Evolutionary conservation across 2,888 invertebrate genomes (phyloP), one percentile per base, ranked within the genome.

Genomic region (Carcina quercana): DNA sequence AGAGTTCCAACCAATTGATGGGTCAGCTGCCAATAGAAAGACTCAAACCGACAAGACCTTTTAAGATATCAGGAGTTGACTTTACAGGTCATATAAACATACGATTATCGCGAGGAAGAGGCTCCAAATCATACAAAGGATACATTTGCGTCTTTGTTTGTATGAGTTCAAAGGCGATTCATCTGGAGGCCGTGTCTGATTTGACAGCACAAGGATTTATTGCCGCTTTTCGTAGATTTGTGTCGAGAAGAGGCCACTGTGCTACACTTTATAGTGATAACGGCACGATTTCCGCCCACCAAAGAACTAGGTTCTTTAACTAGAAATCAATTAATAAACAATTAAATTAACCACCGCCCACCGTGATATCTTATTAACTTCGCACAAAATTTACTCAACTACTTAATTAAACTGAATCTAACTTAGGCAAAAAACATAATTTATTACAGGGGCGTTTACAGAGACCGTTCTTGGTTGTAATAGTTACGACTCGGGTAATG

Each of bases 111-210:
- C 40, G 38, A n/a, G 47, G 44, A 1, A 14, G 43, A 25, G 49
- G 49, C 1, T 7, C 36, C 11, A n/a, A 22, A 2, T 28, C 43
- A 2, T 30, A 28, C 22, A 42, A 45, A 15, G 43, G 43, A 1
- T 43, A 40, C 12, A 27, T 34, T n/a, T 34, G 34, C 21, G 25
- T 38, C 4, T 38, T 38, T 19, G 25, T 37, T 7, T 51, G 50
- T 29, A 39, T 53, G 42, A 34, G 36, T 0, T 48, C 53, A 0
- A 38, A 42, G 5, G 58, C 54, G 0, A 33, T 55, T 5, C 58
- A 59, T 30, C 22, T 61, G 0, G 61, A 63, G 30, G 34, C 44
- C 2, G 56, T 60, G 1, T 42, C 42, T 1, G 52, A 53, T 7
- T 35, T 60, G 2, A 45, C 53, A 1, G 34, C 55, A 1, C 36